Evolutionary conservation across 2,888 invertebrate genomes (phyloP).

Genomic region (Autographa pulchrina): DNA sequence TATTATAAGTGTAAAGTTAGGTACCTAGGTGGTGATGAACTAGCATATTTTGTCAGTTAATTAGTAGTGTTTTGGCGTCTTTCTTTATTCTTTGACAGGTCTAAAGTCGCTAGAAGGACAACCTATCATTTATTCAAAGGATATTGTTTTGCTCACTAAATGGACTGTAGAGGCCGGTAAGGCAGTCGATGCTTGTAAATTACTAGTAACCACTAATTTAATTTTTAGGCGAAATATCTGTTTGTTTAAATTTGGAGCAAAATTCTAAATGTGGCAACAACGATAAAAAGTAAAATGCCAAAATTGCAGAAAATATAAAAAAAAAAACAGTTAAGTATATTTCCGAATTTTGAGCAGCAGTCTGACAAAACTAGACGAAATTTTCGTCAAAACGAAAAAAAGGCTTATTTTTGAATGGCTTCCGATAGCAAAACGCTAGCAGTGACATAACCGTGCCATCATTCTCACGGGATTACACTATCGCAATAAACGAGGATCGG

Average conservation of each 20-base stretch:
- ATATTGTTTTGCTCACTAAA: no score
- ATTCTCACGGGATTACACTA: constrained; percentile 19
- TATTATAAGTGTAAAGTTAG: neutral
- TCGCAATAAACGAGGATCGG: constrained; percentile 12
- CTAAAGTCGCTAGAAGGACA: no score
- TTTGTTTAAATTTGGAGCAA: no score
- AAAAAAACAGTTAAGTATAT: neutral
- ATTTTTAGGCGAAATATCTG: no score
- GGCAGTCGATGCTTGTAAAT: no score
- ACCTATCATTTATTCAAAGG: no score
- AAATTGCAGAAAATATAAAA: neutral
- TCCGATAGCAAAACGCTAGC: constrained; percentile 1
- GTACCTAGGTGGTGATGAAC: neutral
- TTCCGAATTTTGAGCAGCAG: no score
- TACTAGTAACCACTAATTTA: no score
- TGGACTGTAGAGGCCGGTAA: no score
- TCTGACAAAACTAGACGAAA: neutral
- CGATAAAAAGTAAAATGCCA: neutral
- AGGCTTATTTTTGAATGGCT: neutral
- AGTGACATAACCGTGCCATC: constrained; percentile 7
- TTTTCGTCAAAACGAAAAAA: neutral
- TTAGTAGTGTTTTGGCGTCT: no score
- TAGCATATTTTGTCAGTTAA: no score
- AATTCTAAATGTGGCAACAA: neutral
- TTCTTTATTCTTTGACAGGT: no score